phyloP scores from a whole-genome alignment of 2,797 vertebrate genomes.

The Psittacula echo region DNA sequence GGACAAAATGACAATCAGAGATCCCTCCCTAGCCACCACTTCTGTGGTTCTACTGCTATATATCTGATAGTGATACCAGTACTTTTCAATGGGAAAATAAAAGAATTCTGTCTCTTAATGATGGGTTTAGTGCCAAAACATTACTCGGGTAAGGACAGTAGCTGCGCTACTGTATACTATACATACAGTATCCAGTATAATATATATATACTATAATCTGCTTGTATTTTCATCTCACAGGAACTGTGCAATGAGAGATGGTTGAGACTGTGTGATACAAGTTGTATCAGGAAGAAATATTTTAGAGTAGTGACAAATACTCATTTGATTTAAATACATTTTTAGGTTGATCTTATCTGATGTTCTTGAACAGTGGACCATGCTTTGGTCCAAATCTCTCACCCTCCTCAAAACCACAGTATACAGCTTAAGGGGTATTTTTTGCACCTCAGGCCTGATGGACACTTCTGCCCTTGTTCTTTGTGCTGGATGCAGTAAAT shows the following conservation, averaged over 20 bases:
- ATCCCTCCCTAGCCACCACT: not conserved
- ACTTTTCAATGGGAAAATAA: constrained; percentile 26
- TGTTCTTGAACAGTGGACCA: not conserved
- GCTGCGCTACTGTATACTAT: not conserved
- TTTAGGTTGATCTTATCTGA: not conserved
- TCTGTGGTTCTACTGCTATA: not conserved
- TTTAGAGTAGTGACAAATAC: not conserved
- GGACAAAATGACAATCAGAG: not conserved
- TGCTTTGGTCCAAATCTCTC: constrained; percentile 19
- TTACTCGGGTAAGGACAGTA: not conserved
- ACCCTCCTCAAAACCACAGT: constrained; percentile 16
- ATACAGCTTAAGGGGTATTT: not conserved
- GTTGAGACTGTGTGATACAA: not conserved
- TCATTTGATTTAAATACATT: not conserved
- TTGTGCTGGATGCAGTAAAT: not conserved
- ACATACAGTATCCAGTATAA: not conserved
- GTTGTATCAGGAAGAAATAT: not conserved
- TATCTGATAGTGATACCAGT: not conserved
- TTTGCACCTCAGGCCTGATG: constrained; percentile 38
- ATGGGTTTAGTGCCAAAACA: not conserved
- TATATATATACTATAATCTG: not conserved
- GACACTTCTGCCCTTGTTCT: constrained; percentile 31
- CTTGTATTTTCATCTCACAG: not conserved
- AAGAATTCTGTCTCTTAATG: not conserved
- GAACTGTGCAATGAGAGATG: not conserved